A percentile compares a stretch with the other conserved stretches of the same genome.
Conservation (phyloP, 1,140 invertebrate genomes). For the Dreissena rostriformis region DNA sequence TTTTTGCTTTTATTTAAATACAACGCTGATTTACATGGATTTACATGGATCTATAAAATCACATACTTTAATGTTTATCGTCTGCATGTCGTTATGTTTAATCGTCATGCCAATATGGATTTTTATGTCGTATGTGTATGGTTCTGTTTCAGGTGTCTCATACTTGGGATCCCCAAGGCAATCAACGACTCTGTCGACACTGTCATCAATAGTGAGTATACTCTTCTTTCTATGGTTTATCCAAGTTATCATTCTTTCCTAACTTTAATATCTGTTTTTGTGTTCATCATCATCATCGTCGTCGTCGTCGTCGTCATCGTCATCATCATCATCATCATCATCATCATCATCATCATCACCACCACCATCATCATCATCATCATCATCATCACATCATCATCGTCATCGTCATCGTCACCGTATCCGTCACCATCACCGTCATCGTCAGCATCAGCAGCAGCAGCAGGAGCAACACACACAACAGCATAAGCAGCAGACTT, state of each 20-base stretch:
- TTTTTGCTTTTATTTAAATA: no score
- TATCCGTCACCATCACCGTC: background rate
- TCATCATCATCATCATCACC: slow-evolving; percentile 47
- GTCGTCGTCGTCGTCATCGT: slow-evolving; percentile 30
- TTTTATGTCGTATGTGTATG: background rate
- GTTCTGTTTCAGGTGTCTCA: background rate
- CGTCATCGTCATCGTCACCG: background rate
- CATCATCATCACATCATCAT: slow-evolving; percentile 35
- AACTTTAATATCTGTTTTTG: background rate
- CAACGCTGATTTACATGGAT: no score
- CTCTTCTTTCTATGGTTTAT: background rate
- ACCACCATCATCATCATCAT: slow-evolving; percentile 50
- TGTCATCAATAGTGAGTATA: background rate
- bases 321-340: slow-evolving; percentile 45
- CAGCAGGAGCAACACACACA: no score
- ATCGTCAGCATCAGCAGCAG: no score
- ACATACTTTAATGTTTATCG: no score
- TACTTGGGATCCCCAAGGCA: background rate
- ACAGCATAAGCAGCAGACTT: no score
- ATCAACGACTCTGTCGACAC: background rate
- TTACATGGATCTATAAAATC: no score
- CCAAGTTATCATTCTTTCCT: background rate
- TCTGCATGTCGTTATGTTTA: no score
- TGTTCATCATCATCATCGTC: background rate
- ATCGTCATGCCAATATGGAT: no score